Percentiles rank a stretch among this genome's conserved stretches.
These are phyloP conservation scores for Volucella zonaria DNA, from an alignment of 2,888 invertebrate species.

Conservation along the genomic window DNA sequence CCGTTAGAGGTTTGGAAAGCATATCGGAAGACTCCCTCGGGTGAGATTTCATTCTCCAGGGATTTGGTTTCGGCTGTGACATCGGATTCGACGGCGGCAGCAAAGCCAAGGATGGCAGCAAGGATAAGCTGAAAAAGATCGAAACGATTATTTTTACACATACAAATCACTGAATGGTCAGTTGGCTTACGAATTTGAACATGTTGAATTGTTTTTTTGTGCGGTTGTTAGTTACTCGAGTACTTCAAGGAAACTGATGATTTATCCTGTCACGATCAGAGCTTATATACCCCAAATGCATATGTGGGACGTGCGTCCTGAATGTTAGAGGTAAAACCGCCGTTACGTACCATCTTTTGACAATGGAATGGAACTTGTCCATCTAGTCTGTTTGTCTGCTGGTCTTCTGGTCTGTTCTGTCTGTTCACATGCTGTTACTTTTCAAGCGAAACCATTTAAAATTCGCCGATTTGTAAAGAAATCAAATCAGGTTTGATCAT, in stretches of 20 bases:
- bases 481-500: too few relatives aligned
- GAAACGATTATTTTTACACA: neutral
- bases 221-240: conserved; percentile 46
- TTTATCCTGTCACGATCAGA: neutral
- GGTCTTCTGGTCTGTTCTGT: neutral
- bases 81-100: conserved; percentile 79
- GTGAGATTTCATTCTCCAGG: conserved; percentile 76
- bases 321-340: conserved; percentile 53
- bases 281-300: conserved; percentile 49
- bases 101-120: conserved; percentile 77
- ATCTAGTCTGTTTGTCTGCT: conserved; percentile 33
- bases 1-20: conserved; percentile 85
- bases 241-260: conserved; percentile 66
- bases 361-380: conserved; percentile 24
- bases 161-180: neutral
- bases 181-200: conserved; percentile 55
- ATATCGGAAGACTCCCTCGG: conserved; percentile 82
- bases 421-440: too few relatives aligned
- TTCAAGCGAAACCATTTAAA: too few relatives aligned
- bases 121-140: conserved; percentile 74
- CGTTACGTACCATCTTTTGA: conserved; percentile 25
- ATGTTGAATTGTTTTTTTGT: conserved; percentile 24
- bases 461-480: too few relatives aligned
- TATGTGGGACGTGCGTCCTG: neutral
- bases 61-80: conserved; percentile 78